phyloP scores from a whole-genome alignment of 2,888 invertebrate genomes.

The Melanotus villosus region DNA sequence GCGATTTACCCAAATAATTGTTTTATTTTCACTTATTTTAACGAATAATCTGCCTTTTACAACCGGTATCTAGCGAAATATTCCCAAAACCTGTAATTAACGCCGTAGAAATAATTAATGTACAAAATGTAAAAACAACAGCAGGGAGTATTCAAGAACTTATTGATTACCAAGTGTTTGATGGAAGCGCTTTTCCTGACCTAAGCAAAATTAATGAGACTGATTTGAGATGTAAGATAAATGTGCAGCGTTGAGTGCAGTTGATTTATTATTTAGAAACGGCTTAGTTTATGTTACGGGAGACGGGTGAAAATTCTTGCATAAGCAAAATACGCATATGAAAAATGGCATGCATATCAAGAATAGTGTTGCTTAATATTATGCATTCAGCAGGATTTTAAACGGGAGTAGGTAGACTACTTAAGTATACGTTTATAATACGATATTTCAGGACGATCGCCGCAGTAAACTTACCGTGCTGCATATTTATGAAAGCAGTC shows the following conservation, averaged over 20 bases:
- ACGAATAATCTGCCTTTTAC: no score
- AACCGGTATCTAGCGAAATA: no score
- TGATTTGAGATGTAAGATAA: slow-evolving; percentile 58
- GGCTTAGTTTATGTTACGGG: neutral
- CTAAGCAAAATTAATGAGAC: slow-evolving; percentile 58
- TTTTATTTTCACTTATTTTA: no score
- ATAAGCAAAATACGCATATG: neutral
- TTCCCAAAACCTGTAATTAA: no score
- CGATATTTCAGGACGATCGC: slow-evolving; percentile 49
- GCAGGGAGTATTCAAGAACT: slow-evolving; percentile 2
- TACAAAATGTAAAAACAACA: no score
- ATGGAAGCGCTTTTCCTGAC: slow-evolving; percentile 54
- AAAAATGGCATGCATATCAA: slow-evolving; percentile 12
- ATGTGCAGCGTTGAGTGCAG: slow-evolving; percentile 57
- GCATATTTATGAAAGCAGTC: slow-evolving; percentile 49
- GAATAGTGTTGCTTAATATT: neutral
- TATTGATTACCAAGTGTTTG: slow-evolving; percentile 40
- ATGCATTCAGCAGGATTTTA: slow-evolving; percentile 13
- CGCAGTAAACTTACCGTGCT: slow-evolving; percentile 42
- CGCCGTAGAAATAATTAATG: no score
- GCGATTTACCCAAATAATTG: no score
- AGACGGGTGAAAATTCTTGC: neutral
- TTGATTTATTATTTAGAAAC: slow-evolving; percentile 57
- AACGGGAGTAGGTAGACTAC: slow-evolving; percentile 38
- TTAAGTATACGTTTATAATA: slow-evolving; percentile 46